Evolutionary conservation across 2,797 vertebrate genomes (phyloP), one percentile per base, ranked within the genome.

Genomic region (Enteromius fasciolatus): DNA sequence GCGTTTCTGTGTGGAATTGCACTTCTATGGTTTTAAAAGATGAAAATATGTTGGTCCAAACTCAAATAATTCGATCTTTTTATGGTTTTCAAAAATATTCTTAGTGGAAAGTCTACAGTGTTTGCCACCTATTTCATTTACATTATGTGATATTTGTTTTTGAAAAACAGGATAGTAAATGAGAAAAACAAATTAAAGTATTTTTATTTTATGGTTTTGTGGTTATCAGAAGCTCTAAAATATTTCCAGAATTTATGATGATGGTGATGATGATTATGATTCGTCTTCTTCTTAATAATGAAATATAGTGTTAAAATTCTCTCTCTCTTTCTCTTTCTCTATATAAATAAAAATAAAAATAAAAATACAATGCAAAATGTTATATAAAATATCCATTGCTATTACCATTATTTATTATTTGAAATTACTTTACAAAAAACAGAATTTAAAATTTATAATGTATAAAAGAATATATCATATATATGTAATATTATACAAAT

Each of bases 1-100:
- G 74, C 31, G 48, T 67, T 73, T 59, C 25, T 69, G 39, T 76
- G 63, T 80, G 83, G 36, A 75, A 59, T 59, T 84, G 12, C 23
- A 61, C 28, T 28, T 31, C 31, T 18, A 17, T 39, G 17, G 46
- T 66, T 46, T 52, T 54, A 5, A 59, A 57, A 17, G n/a, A 41
- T 69, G 33, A 69, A 79, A 68, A 69, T 69, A 44, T 59, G 8
- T 68, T 31, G 48, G 48, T 41, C 36, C 39, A 54, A 69, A 41
- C 10, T 39, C n/a, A 57, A 57, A 41, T 36, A 79, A 69, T 5
- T 41, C 10, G 0, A 39, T 78, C 31, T 52, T 12, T 2, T 18
- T 4, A n/a, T n/a, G 14, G 11, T 28, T 68, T 68, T 28, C 14
- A 61, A 28, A 61, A 61, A 15, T 7, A 28, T 61, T 61, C 2